Percentiles rank a stretch among this genome's conserved stretches.
These are phyloP conservation scores for Scartelaos histophorus DNA, from an alignment of 2,113 vertebrate genomes.

Conservation along the genomic window DNA sequence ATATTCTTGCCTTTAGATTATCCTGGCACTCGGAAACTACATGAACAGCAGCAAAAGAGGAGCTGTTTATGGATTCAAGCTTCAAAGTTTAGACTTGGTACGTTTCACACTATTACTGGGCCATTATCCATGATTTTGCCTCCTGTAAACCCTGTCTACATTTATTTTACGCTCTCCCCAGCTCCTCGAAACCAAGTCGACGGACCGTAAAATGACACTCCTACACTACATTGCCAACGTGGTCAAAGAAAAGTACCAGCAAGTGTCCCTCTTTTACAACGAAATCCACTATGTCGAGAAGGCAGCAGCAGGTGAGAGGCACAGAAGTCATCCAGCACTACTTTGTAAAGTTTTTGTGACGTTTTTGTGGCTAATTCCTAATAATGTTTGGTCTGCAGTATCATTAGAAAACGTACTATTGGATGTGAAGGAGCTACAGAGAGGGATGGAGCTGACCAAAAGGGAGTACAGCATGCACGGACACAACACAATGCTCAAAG, in stretches of 20 bases:
- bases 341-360: background rate
- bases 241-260: constrained; percentile 91
- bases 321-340: background rate
- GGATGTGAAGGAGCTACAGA: constrained; percentile 91
- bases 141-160: background rate
- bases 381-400: constrained; percentile 70
- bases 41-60: constrained; percentile 99
- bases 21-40: constrained; percentile 97
- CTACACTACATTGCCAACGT: constrained; percentile 97
- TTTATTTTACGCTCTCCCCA: constrained; percentile 42
- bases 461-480: constrained; percentile 90
- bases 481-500: constrained; percentile 85
- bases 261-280: constrained; percentile 91
- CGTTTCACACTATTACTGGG: constrained; percentile 16
- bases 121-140: background rate
- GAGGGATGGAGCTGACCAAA: constrained; percentile 92
- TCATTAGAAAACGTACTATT: constrained; percentile 94
- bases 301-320: constrained; percentile 85
- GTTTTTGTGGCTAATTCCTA: background rate
- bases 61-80: constrained; percentile 98
- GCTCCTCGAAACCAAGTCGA: constrained; percentile 96
- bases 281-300: constrained; percentile 96
- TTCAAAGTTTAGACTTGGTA: constrained; percentile 97
- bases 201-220: constrained; percentile 91
- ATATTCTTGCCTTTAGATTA: constrained; percentile 79